Evolutionary conservation across 2,113 vertebrate species (phyloP).

Genomic region (Theristicus caerulescens): DNA sequence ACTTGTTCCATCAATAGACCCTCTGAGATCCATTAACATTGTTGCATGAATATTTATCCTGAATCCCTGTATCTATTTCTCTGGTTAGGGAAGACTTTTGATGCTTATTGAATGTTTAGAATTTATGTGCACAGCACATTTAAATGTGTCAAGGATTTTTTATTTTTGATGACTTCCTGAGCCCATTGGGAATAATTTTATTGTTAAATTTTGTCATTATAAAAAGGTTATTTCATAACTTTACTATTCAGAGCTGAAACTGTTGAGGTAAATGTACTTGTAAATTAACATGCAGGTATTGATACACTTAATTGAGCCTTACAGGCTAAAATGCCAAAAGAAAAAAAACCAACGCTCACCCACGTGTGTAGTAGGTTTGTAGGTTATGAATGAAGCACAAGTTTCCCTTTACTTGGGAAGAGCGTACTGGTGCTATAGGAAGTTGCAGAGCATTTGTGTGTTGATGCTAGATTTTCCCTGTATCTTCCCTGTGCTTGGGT

Average conservation of each 20-base stretch:
- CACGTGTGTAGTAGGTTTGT: background rate
- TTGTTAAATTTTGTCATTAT: background rate
- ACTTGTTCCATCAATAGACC: background rate
- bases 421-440: background rate
- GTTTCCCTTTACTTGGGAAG: background rate
- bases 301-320: background rate
- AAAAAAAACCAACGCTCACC: background rate
- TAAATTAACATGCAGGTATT: background rate
- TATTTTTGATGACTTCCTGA: background rate
- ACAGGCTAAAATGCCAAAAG: background rate
- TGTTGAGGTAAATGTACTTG: background rate
- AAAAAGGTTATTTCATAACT: background rate
- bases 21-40: background rate
- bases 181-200: background rate
- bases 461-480: constrained; percentile 27
- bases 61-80: background rate
- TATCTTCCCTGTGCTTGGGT: constrained; percentile 3
- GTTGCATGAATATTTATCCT: background rate
- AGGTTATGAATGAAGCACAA: background rate
- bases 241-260: background rate
- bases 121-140: background rate
- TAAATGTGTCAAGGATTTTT: background rate
- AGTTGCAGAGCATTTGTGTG: constrained; percentile 13
- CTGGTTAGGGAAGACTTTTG: background rate
- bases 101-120: background rate